Evolutionary conservation across 64 coral and sea anemone species (phyloP).

Genomic region (Montipora cactus): DNA sequence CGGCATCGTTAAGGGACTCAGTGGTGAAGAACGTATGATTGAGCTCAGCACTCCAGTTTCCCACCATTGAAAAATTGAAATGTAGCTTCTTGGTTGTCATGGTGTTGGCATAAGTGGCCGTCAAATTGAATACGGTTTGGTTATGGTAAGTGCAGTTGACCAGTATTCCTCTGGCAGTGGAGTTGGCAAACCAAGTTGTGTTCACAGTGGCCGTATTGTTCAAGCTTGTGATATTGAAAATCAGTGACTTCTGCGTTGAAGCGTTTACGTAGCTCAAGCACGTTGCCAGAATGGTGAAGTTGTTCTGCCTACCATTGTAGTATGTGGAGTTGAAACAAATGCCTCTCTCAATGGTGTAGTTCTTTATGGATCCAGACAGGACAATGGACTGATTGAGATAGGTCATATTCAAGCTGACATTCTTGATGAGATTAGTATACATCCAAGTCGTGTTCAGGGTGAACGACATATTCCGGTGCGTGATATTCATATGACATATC

Average conservation of each 20-base stretch:
- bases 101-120: slow-evolving; percentile 54
- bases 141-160: slow-evolving; percentile 77
- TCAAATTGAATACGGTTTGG: slow-evolving; percentile 66
- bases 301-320: slow-evolving; percentile 62
- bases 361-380: slow-evolving; percentile 62
- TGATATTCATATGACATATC: slow-evolving; percentile 61
- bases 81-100: slow-evolving; percentile 40
- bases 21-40: slow-evolving; percentile 79
- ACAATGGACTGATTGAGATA: slow-evolving; percentile 75
- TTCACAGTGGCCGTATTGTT: slow-evolving; percentile 67
- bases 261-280: slow-evolving; percentile 65
- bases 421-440: slow-evolving; percentile 25
- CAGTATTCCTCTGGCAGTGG: slow-evolving; percentile 26
- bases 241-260: slow-evolving; percentile 51
- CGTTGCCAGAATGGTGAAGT: slow-evolving; percentile 65
- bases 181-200: slow-evolving; percentile 74
- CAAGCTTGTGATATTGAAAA: slow-evolving; percentile 69
- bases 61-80: slow-evolving; percentile 66
- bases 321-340: slow-evolving; percentile 78
- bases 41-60: slow-evolving; percentile 72
- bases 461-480: slow-evolving; percentile 71
- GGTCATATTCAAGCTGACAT: slow-evolving; percentile 75
- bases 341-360: slow-evolving; percentile 60
- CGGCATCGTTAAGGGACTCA: not conserved
- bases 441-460: slow-evolving; percentile 73